A percentile compares a stretch with the other conserved stretches of the same genome.
Evolutionary conservation across 2,888 invertebrate species (phyloP).

Genomic region (Pterostichus niger): DNA sequence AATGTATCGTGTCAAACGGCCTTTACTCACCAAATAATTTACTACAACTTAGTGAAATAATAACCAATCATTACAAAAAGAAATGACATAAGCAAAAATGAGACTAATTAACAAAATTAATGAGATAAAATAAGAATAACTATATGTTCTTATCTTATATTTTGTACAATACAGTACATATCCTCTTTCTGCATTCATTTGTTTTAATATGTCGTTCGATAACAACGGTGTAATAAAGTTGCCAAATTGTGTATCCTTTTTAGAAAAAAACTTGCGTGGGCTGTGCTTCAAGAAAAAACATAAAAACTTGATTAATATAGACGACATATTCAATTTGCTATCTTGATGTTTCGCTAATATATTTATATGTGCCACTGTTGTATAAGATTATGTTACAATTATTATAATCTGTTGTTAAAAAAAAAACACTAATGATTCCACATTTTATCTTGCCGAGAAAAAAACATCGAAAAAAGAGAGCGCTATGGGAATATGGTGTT

Average conservation of each 20-base stretch:
- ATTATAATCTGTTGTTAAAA: conserved; percentile 33
- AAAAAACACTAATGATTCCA: conserved; percentile 32
- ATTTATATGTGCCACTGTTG: conserved; percentile 45
- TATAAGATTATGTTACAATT: conserved; percentile 40
- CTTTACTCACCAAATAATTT: too few relatives aligned
- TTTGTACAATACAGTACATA: too few relatives aligned
- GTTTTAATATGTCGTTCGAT: background rate
- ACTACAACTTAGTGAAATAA: too few relatives aligned
- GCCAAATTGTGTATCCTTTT: conserved; percentile 12
- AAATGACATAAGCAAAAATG: too few relatives aligned
- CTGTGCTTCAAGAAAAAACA: conserved; percentile 3
- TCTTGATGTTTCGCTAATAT: conserved; percentile 24
- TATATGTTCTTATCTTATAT: too few relatives aligned
- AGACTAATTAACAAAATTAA: too few relatives aligned
- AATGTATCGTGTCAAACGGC: too few relatives aligned
- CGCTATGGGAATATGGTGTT: conserved; percentile 38
- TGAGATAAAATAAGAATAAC: too few relatives aligned
- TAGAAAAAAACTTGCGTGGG: conserved; percentile 8
- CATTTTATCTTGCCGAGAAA: conserved; percentile 13
- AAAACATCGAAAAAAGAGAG: conserved; percentile 12
- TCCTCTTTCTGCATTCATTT: background rate
- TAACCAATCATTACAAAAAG: too few relatives aligned
- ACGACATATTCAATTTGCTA: conserved; percentile 20
- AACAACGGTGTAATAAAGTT: conserved; percentile 24
- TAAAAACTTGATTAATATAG: conserved; percentile 4